These are phyloP conservation scores for Chrysopa pallens DNA, from an alignment of 1,140 invertebrate species.

Conservation along the genomic window DNA sequence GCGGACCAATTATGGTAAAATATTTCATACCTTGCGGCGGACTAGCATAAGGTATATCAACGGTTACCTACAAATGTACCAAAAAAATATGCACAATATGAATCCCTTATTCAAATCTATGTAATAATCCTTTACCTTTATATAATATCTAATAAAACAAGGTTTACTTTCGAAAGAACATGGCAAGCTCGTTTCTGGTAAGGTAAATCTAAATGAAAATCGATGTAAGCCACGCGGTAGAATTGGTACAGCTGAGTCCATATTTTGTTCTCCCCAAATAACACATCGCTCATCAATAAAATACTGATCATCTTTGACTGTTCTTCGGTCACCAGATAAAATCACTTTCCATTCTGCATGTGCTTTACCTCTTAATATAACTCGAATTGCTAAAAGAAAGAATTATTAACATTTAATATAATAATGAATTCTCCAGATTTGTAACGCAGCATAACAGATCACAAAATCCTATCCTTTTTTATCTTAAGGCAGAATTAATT, in stretches of 20 bases:
- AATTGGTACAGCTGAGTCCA: constrained; percentile 40
- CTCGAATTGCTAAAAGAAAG: constrained; percentile 42
- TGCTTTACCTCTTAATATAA: constrained; percentile 56
- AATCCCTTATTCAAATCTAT: neutral
- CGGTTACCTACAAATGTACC: constrained; percentile 28
- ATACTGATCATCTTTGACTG: constrained; percentile 66
- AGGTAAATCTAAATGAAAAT: constrained; percentile 58
- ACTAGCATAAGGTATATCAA: constrained; percentile 69
- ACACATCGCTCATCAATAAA: constrained; percentile 60
- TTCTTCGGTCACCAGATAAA: constrained; percentile 54
- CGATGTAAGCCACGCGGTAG: constrained; percentile 55
- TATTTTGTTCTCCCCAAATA: constrained; percentile 62
- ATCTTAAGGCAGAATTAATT: no score
- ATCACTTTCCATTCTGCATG: constrained; percentile 72
- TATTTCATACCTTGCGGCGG: constrained; percentile 75
- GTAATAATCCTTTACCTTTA: constrained; percentile 31
- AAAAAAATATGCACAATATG: neutral
- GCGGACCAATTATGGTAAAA: constrained; percentile 68
- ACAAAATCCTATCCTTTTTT: no score
- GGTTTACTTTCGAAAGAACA: constrained; percentile 68
- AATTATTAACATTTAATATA: constrained; percentile 1
- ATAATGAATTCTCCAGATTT: no score
- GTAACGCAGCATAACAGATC: no score
- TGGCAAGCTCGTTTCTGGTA: constrained; percentile 59
- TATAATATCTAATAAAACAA: constrained; percentile 60